These are phyloP conservation scores for Tryphoninae sp. DNA, from an alignment of 2,888 invertebrate species.

Conservation along the genomic window DNA sequence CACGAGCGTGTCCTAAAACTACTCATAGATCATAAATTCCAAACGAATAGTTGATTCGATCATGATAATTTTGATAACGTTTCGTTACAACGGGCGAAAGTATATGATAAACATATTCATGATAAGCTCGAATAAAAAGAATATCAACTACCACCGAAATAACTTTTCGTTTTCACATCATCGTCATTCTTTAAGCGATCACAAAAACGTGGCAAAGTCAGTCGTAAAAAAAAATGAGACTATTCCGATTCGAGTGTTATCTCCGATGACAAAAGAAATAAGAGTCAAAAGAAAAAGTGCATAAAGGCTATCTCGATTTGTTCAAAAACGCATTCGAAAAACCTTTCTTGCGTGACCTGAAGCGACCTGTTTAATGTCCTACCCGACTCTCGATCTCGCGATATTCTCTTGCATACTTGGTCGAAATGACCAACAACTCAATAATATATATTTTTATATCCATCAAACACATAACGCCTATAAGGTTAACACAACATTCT, in stretches of 20 bases:
- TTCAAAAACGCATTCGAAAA: not conserved
- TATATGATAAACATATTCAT: not conserved
- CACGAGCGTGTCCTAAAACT: slow-evolving; percentile 23
- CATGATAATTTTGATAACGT: slow-evolving; percentile 19
- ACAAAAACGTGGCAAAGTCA: slow-evolving; percentile 16
- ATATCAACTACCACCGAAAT: slow-evolving; percentile 31
- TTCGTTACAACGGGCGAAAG: not conserved
- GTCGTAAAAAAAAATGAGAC: slow-evolving; percentile 26
- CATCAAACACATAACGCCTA: slow-evolving; percentile 3
- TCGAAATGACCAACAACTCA: not conserved
- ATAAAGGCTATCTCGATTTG: not conserved
- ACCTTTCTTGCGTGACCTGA: not conserved
- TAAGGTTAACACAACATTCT: slow-evolving; percentile 4
- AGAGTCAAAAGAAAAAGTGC: not conserved
- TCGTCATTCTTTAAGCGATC: slow-evolving; percentile 23
- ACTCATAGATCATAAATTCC: slow-evolving; percentile 9
- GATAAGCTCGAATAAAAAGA: slow-evolving; percentile 11
- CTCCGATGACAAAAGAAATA: not conserved
- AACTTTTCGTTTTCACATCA: slow-evolving; percentile 22
- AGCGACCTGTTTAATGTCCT: not conserved
- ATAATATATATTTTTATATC: not conserved
- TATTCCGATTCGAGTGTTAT: too few relatives aligned
- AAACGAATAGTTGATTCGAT: slow-evolving; percentile 4
- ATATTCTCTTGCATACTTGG: not conserved
- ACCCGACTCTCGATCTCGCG: not conserved